A percentile compares a stretch with the other conserved stretches of the same genome.
These are phyloP conservation scores for Tetramorium simillimum DNA, from an alignment of 1,140 invertebrate genomes.

Conservation along the genomic window DNA sequence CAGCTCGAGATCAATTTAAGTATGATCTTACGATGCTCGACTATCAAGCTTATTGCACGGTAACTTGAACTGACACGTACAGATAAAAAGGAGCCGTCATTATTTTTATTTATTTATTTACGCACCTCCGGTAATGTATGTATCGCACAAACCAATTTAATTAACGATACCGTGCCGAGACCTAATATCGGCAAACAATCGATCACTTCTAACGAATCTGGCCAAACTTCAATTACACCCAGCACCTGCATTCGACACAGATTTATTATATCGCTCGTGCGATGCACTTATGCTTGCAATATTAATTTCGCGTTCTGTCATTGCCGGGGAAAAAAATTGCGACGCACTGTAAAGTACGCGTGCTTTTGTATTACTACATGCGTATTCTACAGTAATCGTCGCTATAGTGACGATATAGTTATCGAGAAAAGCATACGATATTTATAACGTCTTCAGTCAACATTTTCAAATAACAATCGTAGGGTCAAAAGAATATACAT, in stretches of 20 bases:
- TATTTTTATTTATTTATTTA: neutral
- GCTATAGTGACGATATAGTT: neutral
- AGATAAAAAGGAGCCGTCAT: neutral
- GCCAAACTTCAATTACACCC: neutral
- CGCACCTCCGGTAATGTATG: neutral
- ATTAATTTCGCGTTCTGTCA: neutral
- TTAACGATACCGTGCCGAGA: neutral
- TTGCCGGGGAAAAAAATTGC: neutral
- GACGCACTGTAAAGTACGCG: neutral
- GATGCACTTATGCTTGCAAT: neutral
- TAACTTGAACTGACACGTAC: neutral
- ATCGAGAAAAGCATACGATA: neutral
- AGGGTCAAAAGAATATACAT: neutral
- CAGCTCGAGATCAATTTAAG: no score
- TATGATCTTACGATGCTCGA: no score
- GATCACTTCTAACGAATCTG: conserved; percentile 4
- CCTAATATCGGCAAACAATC: neutral
- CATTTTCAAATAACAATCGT: neutral
- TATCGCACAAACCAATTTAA: neutral
- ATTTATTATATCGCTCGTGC: neutral
- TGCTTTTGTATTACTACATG: no score
- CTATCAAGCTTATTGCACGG: no score
- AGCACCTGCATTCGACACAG: neutral
- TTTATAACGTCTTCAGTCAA: neutral
- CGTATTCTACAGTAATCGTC: neutral